Percentiles rank a stretch among this genome's conserved stretches.
These are phyloP conservation scores for Trachymyrmex septentrionalis DNA, from an alignment of 1,140 invertebrate species.

Conservation along the genomic window DNA sequence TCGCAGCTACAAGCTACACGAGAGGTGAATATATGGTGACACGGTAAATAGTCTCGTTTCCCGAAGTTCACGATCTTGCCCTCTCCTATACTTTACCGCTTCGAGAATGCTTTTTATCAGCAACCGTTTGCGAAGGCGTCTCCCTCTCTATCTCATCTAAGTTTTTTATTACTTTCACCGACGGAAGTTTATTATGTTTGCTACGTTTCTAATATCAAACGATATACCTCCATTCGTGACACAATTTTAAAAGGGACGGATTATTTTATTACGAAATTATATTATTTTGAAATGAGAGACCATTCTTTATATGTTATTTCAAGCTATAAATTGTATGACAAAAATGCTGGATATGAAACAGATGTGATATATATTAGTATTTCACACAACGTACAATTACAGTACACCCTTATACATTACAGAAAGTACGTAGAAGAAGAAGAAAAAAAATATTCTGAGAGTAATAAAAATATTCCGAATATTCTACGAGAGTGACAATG, in stretches of 20 bases:
- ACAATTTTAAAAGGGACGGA: neutral
- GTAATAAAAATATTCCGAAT: neutral
- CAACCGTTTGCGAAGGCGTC: neutral
- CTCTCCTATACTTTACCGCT: neutral
- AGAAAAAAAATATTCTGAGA: neutral
- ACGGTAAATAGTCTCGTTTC: slow-evolving; percentile 49
- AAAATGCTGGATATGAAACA: neutral
- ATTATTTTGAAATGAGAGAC: neutral
- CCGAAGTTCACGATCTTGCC: neutral
- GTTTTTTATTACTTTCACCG: slow-evolving; percentile 74
- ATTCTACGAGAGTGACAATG: neutral
- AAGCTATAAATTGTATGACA: neutral
- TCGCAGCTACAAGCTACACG: neutral
- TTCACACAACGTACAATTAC: neutral
- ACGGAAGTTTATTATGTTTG: slow-evolving; percentile 72
- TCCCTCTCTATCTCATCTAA: slow-evolving; percentile 53
- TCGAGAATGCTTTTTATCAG: slow-evolving; percentile 57
- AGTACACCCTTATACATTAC: neutral
- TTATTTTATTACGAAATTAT: slow-evolving; percentile 26
- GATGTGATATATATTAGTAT: neutral
- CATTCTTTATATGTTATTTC: neutral
- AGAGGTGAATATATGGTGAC: slow-evolving; percentile 23
- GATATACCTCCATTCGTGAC: slow-evolving; percentile 9
- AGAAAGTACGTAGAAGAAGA: neutral
- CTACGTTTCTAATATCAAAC: slow-evolving; percentile 41